These are phyloP conservation scores for Iselma pallidipennis DNA, from an alignment of 2,888 invertebrate species.

Conservation along the genomic window DNA sequence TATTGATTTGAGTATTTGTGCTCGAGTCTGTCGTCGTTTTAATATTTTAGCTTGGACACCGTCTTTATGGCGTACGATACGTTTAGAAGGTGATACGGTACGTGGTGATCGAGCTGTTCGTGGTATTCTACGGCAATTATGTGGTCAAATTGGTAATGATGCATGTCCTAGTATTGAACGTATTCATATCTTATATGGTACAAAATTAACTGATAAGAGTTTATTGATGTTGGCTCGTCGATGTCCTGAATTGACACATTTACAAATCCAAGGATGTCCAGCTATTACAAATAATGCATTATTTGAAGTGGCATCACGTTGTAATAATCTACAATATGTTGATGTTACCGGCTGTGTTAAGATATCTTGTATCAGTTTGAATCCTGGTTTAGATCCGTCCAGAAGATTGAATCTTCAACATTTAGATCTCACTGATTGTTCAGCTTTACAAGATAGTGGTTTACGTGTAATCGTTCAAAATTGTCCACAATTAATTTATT, in stretches of 20 bases:
- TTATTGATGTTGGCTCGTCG: conserved; percentile 74
- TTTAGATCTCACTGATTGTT: conserved; percentile 89
- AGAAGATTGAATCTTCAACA: conserved; percentile 78
- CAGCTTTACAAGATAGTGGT: conserved; percentile 80
- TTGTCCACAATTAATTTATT: conserved; percentile 83
- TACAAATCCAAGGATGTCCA: conserved; percentile 76
- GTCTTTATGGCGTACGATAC: conserved; percentile 71
- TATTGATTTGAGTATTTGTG: conserved; percentile 73
- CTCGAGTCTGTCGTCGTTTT: conserved; percentile 75
- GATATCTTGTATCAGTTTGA: conserved; percentile 77
- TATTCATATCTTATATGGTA: conserved; percentile 69
- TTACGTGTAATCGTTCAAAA: conserved; percentile 82
- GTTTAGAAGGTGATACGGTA: conserved; percentile 63
- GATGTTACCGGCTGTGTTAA: conserved; percentile 82
- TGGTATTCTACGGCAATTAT: conserved; percentile 66
- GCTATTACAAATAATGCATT: conserved; percentile 77
- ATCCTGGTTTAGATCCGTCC: conserved; percentile 66
- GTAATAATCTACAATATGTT: conserved; percentile 80
- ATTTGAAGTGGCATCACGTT: conserved; percentile 77
- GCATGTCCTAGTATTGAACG: conserved; percentile 70
- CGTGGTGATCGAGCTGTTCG: conserved; percentile 70
- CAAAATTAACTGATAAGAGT: conserved; percentile 76
- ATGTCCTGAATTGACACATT: conserved; percentile 80
- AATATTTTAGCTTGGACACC: conserved; percentile 80
- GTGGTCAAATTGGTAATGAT: conserved; percentile 68